Base-by-base conservation (phyloP, 2,797 vertebrate genomes). In the Hydrophis major region DNA sequence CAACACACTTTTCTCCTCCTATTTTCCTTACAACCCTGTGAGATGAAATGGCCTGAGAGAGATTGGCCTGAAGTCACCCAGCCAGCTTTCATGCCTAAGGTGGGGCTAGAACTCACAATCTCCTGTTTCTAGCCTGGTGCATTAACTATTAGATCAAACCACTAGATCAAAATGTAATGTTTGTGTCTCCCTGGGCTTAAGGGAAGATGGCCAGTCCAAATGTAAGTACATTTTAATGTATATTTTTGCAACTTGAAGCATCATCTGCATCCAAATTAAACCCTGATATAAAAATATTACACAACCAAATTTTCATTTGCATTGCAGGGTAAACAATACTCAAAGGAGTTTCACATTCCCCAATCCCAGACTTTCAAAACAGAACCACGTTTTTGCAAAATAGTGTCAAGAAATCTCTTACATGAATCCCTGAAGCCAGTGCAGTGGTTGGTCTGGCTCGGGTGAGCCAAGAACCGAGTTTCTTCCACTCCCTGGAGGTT, bases 381-480 rank as follows among this genome's bases (percentile, higher is more conserved):
- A 13, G 37, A 27, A 13, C 10, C 7, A 59, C n/a, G 18, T 18
- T 27, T 87, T 87, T 91, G n/a, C 28, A 87, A 11, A 55, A 74
- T 2, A 63, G 25, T 20, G 16, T 1, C 3, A 14, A 20, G 7
- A 20, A 69, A 14, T n/a, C 37, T 61, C 91, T 92, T 60, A 97
- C 96, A 96, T 92, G 94, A 91, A n/a, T 94, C 92, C 47, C 94
- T 93, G 55, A 97, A 93, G 66, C 98, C 94, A 18, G 92, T 94
- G 92, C 98, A 98, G 88, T 98, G 97, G 92, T 98, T 97, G 87
- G 99, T 96, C 10, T 96, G 96, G 59, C 97, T 97, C 1, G 93
- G 93, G 93, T 99, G 98, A 20, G 98, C 98, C n/a, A 96, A 56
- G 69, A 99, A 98, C 96, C 98, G 97, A 93, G 98, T 97, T 95